These are phyloP conservation scores for Mus spretus DNA, from an alignment of 2,797 vertebrate genomes.

Conservation along the genomic window DNA sequence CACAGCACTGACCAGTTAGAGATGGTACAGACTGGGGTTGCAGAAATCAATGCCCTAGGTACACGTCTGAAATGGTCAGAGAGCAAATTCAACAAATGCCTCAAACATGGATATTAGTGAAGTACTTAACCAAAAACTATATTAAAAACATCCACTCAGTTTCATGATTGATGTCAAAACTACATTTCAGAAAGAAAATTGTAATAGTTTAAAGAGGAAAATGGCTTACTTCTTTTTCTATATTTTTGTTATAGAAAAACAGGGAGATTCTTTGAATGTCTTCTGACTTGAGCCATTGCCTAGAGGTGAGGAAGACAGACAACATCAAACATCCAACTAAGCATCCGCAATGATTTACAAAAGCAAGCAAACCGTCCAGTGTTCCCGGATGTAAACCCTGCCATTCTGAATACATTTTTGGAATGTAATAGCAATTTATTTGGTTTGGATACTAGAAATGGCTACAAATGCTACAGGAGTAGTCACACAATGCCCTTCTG, in stretches of 20 bases:
- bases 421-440: neutral
- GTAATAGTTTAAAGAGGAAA: neutral
- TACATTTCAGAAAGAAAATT: slow-evolving; percentile 40
- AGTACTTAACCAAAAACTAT: neutral
- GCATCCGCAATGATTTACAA: neutral
- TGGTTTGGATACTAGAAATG: neutral
- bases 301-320: slow-evolving; percentile 84
- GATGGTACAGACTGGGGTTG: neutral
- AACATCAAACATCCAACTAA: slow-evolving; percentile 19
- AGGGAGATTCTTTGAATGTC: slow-evolving; percentile 97
- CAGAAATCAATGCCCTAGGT: too few species aligned
- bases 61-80: neutral
- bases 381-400: slow-evolving; percentile 14
- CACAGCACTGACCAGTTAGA: neutral
- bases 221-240: slow-evolving; percentile 96
- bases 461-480: neutral
- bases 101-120: neutral
- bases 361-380: neutral
- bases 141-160: neutral
- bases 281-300: slow-evolving; percentile 98
- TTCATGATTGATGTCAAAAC: slow-evolving; percentile 1
- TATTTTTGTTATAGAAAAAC: slow-evolving; percentile 96
- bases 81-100: neutral
- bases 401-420: neutral
- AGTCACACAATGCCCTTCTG: neutral